Conservation (phyloP, 1,140 invertebrate species). For the Babylonia areolata region DNA sequence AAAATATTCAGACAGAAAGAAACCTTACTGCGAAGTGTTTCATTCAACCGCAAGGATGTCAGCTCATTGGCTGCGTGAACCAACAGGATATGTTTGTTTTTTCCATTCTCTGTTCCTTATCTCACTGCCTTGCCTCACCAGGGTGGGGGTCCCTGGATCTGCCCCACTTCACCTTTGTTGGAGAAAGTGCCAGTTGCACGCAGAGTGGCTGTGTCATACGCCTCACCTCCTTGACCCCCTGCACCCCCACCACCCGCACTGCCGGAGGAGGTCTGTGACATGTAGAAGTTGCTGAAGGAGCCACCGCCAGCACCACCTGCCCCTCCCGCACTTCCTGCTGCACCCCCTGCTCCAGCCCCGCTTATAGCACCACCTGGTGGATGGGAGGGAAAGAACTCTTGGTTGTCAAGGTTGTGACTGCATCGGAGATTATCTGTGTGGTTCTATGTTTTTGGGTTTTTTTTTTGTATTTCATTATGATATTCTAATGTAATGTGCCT, state of each 20-base stretch:
- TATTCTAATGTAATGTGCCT: too few species aligned
- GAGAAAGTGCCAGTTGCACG: conserved; percentile 63
- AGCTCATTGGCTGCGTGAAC: too few species aligned
- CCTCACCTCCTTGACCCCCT: conserved; percentile 44
- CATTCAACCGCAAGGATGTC: background rate
- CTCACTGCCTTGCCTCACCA: conserved; percentile 43
- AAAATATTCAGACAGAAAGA: too few species aligned
- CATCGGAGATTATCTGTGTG: background rate
- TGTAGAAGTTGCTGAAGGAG: conserved; percentile 41
- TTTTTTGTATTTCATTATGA: too few species aligned
- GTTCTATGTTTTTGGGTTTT: too few species aligned
- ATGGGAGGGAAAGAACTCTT: background rate
- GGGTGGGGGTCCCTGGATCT: conserved; percentile 41
- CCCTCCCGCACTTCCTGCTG: conserved; percentile 40
- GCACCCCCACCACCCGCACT: conserved; percentile 42
- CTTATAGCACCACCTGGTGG: conserved; percentile 41
- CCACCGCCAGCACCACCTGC: conserved; percentile 45
- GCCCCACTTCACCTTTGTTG: conserved; percentile 56
- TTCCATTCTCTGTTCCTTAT: conserved; percentile 27
- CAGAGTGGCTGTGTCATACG: conserved; percentile 59
- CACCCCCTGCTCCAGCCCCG: conserved; percentile 32
- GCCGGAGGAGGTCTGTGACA: conserved; percentile 29
- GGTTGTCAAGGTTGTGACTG: background rate
- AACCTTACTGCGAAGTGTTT: background rate
- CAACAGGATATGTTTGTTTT: background rate